A percentile compares a stretch with the other conserved stretches of the same genome.
Evolutionary conservation across 2,888 invertebrate species (phyloP).

Genomic region (Agapostemon virescens): DNA sequence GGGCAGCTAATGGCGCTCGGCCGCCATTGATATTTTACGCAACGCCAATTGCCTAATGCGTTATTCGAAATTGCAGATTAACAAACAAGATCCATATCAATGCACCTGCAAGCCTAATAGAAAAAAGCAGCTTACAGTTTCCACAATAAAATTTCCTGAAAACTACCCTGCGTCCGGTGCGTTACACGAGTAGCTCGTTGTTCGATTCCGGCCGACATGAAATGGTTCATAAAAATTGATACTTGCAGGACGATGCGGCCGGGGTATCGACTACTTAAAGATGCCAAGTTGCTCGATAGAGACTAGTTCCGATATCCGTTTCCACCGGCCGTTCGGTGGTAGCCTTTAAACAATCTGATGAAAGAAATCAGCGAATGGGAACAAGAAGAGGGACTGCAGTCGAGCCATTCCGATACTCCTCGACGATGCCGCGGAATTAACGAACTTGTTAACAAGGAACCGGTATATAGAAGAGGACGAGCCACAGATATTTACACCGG

Average conservation of each 20-base stretch:
- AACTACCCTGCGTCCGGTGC: neutral
- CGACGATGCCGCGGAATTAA: neutral
- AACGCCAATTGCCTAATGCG: too few relatives aligned
- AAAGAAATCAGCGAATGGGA: neutral
- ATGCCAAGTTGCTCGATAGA: neutral
- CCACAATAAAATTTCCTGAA: too few relatives aligned
- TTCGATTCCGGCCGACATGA: neutral
- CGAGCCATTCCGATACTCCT: constrained; percentile 2
- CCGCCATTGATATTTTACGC: too few relatives aligned
- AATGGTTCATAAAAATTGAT: neutral
- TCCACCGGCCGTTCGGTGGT: neutral
- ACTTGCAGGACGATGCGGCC: neutral
- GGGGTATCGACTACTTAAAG: neutral
- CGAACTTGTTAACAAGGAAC: constrained; percentile 29
- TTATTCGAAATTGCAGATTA: too few relatives aligned
- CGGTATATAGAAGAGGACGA: neutral
- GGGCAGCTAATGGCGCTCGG: too few relatives aligned
- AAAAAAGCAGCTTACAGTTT: too few relatives aligned
- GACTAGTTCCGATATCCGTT: neutral
- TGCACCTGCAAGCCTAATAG: too few relatives aligned
- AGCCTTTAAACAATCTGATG: neutral
- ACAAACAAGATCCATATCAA: too few relatives aligned
- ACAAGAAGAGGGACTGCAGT: neutral
- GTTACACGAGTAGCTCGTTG: neutral
- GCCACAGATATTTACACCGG: neutral